Evolutionary conservation across 2,797 vertebrate species (phyloP).

Genomic region (Mormyrus proboscirostris): DNA sequence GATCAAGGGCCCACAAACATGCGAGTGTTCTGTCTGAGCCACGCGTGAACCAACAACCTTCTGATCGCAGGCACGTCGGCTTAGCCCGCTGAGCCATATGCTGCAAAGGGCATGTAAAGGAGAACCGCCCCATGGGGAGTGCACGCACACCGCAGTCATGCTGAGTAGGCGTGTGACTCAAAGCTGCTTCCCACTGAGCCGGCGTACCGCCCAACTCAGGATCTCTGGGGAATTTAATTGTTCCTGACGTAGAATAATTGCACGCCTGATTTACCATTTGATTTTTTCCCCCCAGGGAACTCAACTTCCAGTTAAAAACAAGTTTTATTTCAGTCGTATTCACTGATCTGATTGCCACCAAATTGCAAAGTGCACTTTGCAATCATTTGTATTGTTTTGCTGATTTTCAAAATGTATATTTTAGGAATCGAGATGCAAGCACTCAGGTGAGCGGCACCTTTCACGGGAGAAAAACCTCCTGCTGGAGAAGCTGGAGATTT

Average conservation of each 20-base stretch:
- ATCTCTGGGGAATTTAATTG: neutral
- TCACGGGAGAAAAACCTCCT: conserved; percentile 62
- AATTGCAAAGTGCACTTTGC: neutral
- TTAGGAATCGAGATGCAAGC: conserved; percentile 48
- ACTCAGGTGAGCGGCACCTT: conserved; percentile 44
- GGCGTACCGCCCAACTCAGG: neutral
- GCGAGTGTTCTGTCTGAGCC: neutral
- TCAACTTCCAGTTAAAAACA: neutral
- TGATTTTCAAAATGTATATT: neutral
- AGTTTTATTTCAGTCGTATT: neutral
- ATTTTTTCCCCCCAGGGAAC: neutral
- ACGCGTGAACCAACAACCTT: neutral
- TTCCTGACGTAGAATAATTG: neutral
- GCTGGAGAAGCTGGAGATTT: conserved; percentile 66
- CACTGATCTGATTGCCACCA: neutral
- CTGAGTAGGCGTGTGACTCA: neutral
- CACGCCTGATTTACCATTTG: neutral
- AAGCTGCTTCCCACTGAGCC: neutral
- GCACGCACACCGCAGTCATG: neutral
- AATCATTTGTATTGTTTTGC: conserved; percentile 2
- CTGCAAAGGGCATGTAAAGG: neutral
- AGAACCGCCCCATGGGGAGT: neutral
- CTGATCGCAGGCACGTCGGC: neutral
- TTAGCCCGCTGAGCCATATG: neutral
- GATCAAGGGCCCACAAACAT: neutral